Evolutionary conservation across 2,113 vertebrate species (phyloP).

Genomic region (Zootoca vivipara): DNA sequence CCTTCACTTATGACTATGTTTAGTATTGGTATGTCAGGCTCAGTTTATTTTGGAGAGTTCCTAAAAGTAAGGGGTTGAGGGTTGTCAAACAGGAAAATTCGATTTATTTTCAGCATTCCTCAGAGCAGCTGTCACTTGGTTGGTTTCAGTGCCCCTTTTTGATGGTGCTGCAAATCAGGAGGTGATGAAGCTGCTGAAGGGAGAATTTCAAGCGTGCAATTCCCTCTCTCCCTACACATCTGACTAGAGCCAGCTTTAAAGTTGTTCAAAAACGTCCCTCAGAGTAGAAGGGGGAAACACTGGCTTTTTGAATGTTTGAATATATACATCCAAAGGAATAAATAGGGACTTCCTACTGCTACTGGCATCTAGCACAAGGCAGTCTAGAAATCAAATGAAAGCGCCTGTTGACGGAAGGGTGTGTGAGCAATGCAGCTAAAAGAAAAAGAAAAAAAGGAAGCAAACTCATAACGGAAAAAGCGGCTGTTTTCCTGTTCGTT

Average conservation of each 20-base stretch:
- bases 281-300: background rate
- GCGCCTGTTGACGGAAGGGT: background rate
- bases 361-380: background rate
- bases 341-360: background rate
- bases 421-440: background rate
- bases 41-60: background rate
- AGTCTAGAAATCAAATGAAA: constrained; percentile 13
- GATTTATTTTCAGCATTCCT: background rate
- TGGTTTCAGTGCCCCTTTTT: background rate
- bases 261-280: background rate
- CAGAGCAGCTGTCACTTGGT: background rate
- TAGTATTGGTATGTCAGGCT: background rate
- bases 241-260: background rate
- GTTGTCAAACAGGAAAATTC: background rate
- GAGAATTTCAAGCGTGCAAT: background rate
- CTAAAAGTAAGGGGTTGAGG: background rate
- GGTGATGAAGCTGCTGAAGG: background rate
- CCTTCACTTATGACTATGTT: too few relatives aligned
- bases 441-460: background rate
- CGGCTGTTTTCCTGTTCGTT: background rate
- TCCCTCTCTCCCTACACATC: background rate
- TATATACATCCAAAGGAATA: background rate
- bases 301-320: background rate
- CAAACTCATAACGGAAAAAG: background rate
- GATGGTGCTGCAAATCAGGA: background rate